These are phyloP conservation scores for Dicrostonyx torquatus DNA, from an alignment of 2,797 vertebrate species.

Conservation along the genomic window DNA sequence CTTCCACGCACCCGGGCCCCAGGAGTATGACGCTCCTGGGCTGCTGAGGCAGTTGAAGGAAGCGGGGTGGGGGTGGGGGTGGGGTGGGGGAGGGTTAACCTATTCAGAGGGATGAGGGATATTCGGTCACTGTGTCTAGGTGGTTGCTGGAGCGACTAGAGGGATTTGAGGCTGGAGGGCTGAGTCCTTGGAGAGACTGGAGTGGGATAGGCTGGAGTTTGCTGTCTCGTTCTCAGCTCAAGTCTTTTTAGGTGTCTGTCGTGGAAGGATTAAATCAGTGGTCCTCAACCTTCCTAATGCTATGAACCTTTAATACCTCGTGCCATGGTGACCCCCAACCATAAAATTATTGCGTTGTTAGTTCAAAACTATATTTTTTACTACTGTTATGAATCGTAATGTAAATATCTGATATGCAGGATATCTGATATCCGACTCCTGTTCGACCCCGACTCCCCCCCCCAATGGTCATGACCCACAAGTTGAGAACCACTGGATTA, in stretches of 20 bases:
- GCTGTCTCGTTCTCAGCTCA: background rate
- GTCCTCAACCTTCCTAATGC: background rate
- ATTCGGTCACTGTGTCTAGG: background rate
- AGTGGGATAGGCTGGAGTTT: no score
- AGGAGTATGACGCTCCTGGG: accelerated
- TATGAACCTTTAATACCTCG: background rate
- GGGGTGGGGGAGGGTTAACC: no score
- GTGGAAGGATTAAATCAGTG: background rate
- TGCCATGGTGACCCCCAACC: background rate
- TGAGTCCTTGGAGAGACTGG: accelerated
- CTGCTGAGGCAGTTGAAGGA: background rate
- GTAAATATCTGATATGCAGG: background rate
- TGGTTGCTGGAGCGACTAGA: background rate
- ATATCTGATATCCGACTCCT: background rate
- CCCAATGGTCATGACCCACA: background rate
- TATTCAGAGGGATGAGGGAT: background rate
- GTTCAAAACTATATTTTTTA: background rate
- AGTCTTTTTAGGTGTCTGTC: background rate
- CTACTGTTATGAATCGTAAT: background rate
- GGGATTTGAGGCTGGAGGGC: background rate
- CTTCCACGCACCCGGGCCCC: accelerated
- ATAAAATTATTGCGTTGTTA: background rate
- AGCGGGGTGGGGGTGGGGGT: no score
- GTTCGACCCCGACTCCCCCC: accelerated
- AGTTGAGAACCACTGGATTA: background rate